These are phyloP conservation scores for Apotomis capreana DNA, from an alignment of 2,888 invertebrate genomes.

Conservation along the genomic window DNA sequence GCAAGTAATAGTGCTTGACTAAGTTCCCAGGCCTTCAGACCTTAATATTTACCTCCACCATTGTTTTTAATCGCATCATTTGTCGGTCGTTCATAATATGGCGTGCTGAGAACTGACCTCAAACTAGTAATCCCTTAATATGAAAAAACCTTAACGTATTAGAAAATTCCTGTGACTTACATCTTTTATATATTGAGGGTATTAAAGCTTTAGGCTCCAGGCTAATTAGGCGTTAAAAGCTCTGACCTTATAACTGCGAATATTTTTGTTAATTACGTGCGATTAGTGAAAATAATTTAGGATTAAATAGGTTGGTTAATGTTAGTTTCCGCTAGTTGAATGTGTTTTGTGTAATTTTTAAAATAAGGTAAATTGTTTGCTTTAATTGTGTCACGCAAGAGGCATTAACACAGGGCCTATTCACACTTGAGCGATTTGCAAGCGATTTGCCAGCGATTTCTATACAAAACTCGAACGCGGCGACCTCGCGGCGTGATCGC, in stretches of 20 bases:
- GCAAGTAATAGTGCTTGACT: not conserved
- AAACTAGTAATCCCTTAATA: not conserved
- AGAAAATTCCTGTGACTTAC: not conserved
- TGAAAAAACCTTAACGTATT: not conserved
- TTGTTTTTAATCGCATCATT: slow-evolving; percentile 1
- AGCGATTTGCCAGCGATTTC: too few species aligned
- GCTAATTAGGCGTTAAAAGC: slow-evolving; percentile 26
- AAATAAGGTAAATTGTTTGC: not conserved
- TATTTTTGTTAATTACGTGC: slow-evolving; percentile 13
- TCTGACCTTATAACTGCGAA: slow-evolving; percentile 23
- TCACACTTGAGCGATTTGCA: too few species aligned
- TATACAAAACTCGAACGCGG: too few species aligned
- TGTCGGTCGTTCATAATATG: slow-evolving; percentile 7
- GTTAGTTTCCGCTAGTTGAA: not conserved
- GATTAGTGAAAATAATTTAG: slow-evolving; percentile 13
- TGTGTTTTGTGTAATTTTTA: not conserved
- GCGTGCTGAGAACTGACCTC: slow-evolving; percentile 22
- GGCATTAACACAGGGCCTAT: too few species aligned
- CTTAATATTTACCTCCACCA: not conserved
- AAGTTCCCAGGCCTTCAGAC: not conserved
- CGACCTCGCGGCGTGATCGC: too few species aligned
- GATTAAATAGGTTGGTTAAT: not conserved
- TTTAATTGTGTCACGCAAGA: not conserved
- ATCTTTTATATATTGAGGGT: not conserved
- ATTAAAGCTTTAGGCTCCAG: not conserved